phyloP scores from a whole-genome alignment of 2,797 vertebrate species.

The Neostethus bicornis region DNA sequence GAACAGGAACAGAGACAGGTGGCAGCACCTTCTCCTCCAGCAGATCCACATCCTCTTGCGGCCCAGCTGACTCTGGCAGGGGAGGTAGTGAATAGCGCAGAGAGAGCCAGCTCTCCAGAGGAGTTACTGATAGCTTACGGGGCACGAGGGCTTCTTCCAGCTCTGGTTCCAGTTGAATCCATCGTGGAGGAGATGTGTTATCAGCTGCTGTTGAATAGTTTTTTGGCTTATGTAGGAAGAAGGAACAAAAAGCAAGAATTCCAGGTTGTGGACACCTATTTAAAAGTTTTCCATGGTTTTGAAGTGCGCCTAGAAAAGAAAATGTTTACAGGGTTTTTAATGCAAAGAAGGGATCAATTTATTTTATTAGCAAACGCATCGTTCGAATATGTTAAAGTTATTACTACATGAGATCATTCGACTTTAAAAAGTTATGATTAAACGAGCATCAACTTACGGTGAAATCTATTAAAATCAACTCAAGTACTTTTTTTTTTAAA shows the following conservation, averaged over 20 bases:
- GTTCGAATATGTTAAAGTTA: not conserved
- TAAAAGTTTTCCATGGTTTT: constrained; percentile 49
- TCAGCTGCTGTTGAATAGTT: constrained; percentile 78
- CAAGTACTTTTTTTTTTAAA: too few relatives aligned
- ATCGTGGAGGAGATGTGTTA: constrained; percentile 73
- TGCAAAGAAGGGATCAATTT: too few relatives aligned
- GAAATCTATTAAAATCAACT: too few relatives aligned
- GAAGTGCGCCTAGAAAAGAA: constrained; percentile 56
- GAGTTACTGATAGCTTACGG: constrained; percentile 90
- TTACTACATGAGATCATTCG: not conserved
- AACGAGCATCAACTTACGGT: not conserved
- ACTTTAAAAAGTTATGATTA: too few relatives aligned
- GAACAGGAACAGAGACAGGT: constrained; percentile 47
- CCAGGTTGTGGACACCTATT: constrained; percentile 32
- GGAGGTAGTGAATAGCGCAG: constrained; percentile 84
- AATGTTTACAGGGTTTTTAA: not conserved
- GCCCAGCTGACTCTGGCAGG: constrained; percentile 40
- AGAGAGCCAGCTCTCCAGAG: constrained; percentile 92
- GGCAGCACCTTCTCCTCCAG: constrained; percentile 74
- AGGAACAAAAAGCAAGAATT: constrained; percentile 35
- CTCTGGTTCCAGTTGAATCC: constrained; percentile 81
- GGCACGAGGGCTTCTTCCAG: constrained; percentile 91
- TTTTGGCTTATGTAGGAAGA: constrained; percentile 42
- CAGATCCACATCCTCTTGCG: constrained; percentile 38
- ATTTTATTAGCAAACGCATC: not conserved